A percentile compares a stretch with the other conserved stretches of the same genome.
Conservation (phyloP, 2,797 vertebrate genomes). For the Tarsius wallacei region DNA sequence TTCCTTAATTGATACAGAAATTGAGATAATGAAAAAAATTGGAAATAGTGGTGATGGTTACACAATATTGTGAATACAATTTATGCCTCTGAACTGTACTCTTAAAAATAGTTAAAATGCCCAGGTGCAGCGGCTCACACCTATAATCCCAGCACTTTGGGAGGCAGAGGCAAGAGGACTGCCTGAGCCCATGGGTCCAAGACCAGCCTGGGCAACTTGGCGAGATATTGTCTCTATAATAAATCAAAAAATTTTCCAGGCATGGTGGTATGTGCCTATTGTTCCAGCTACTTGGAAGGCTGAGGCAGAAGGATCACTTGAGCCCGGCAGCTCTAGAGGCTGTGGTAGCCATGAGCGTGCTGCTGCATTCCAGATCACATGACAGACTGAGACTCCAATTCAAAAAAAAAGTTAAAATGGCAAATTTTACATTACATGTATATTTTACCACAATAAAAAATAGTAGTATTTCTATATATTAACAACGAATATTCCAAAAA, state of each 20-base stretch:
- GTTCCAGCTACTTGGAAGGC: not conserved
- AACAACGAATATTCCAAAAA: not conserved
- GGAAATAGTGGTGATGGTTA: not conserved
- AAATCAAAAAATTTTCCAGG: not conserved
- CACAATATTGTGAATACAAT: not conserved
- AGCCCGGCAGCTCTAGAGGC: not conserved
- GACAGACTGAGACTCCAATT: not conserved
- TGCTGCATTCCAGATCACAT: not conserved
- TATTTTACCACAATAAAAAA: not conserved
- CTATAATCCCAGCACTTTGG: not conserved
- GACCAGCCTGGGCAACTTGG: not conserved
- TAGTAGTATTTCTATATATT: not conserved
- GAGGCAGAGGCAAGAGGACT: not conserved
- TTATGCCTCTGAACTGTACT: not conserved
- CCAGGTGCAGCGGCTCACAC: not conserved
- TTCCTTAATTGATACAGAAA: not conserved
- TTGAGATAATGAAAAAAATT: not conserved
- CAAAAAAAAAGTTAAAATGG: not conserved
- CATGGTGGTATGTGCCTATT: not conserved
- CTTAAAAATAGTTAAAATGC: not conserved
- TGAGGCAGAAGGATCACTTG: not conserved
- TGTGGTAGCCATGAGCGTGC: not conserved
- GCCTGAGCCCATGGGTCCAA: not conserved
- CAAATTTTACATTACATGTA: not conserved
- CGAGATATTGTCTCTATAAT: not conserved